These are phyloP conservation scores for Shinisaurus crocodilurus DNA, from an alignment of 2,113 vertebrate species.

Conservation along the genomic window DNA sequence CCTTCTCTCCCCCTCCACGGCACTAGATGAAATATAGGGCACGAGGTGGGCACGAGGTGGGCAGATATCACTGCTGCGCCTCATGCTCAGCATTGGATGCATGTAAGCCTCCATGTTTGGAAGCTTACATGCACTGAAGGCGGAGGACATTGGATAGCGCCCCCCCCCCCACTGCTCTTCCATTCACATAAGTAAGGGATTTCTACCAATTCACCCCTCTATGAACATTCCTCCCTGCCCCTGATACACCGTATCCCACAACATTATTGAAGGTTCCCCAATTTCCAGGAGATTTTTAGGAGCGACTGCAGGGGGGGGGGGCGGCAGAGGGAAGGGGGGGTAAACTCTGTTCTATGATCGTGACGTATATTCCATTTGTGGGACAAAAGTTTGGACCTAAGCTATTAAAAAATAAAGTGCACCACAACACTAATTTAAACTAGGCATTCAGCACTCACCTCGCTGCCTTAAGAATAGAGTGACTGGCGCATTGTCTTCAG, in stretches of 20 bases:
- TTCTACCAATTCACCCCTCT: neutral
- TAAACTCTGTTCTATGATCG: neutral
- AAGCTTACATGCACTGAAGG: too few species aligned
- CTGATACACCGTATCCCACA: neutral
- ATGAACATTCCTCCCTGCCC: neutral
- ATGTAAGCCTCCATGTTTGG: too few species aligned
- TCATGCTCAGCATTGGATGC: too few species aligned
- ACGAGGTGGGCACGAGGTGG: too few species aligned
- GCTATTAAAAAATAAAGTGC: constrained; percentile 3
- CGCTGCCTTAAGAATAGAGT: neutral
- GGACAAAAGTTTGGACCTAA: neutral
- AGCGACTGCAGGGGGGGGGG: neutral
- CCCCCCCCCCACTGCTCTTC: too few species aligned
- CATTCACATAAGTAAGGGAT: neutral
- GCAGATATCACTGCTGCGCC: too few species aligned
- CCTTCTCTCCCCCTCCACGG: too few species aligned
- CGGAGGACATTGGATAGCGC: too few species aligned
- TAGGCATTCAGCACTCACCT: neutral
- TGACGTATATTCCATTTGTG: neutral
- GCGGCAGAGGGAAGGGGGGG: neutral
- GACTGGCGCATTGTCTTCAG: neutral
- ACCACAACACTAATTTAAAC: constrained; percentile 7
- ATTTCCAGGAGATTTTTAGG: neutral
- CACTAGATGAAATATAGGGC: too few species aligned
- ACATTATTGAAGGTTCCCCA: neutral